Percentiles rank a stretch among this genome's conserved stretches.
Evolutionary conservation across 1,140 invertebrate species (phyloP).

Genomic region (Cylas formicarius): DNA sequence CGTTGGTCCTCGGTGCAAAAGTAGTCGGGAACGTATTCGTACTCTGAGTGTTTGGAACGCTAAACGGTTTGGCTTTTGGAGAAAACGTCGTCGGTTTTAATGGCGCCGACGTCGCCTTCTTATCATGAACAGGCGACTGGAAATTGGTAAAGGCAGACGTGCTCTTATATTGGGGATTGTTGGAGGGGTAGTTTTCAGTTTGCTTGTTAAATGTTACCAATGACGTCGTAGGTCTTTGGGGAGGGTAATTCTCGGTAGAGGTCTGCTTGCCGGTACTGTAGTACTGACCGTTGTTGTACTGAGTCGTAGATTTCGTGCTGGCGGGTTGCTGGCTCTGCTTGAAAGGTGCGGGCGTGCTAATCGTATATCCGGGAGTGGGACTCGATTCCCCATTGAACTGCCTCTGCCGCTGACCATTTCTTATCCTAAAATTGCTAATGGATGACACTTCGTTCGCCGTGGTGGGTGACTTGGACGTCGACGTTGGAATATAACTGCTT

Average conservation of each 20-base stretch:
- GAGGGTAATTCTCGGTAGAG: conserved; percentile 33
- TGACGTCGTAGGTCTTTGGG: conserved; percentile 11
- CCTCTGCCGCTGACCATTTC: conserved; percentile 27
- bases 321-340: conserved; percentile 26
- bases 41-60: conserved; percentile 11
- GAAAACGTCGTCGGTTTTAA: conserved; percentile 34
- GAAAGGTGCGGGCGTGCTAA: conserved; percentile 39
- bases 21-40: conserved; percentile 30
- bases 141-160: conserved; percentile 12
- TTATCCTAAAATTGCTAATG: conserved; percentile 31
- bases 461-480: conserved; percentile 41
- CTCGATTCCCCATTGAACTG: conserved; percentile 21
- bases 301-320: conserved; percentile 21
- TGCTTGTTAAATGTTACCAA: conserved; percentile 11
- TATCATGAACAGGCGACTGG: conserved; percentile 17
- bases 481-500: conserved; percentile 46
- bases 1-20: conserved; percentile 34
- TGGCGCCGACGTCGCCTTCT: conserved; percentile 30
- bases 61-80: conserved; percentile 32
- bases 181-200: conserved; percentile 26
- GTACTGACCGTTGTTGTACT: conserved; percentile 43
- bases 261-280: conserved; percentile 42
- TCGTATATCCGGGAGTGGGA: conserved; percentile 25
- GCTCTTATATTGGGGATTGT: conserved; percentile 24
- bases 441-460: conserved; percentile 22